These are phyloP conservation scores for Chironex yamaguchii DNA, from an alignment of 30 jellyfish, hydroid and myxozoan species.

Conservation along the genomic window DNA sequence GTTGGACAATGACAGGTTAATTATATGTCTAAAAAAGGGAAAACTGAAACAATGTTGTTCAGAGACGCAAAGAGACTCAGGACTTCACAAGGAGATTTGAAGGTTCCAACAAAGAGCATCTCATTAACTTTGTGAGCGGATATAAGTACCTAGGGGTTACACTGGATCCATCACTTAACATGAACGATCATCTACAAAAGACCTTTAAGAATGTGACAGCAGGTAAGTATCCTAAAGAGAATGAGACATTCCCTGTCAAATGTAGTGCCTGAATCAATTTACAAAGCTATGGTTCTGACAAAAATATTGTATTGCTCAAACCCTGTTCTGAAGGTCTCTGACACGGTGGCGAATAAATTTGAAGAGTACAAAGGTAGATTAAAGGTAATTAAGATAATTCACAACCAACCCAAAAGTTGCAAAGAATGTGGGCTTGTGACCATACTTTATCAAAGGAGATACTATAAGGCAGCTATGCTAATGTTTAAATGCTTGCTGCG, in stretches of 20 bases:
- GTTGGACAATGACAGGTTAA: constrained; percentile 60
- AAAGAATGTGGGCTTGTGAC: constrained; percentile 14
- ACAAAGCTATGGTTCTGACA: not conserved
- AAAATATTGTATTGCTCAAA: not conserved
- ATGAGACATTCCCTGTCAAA: not conserved
- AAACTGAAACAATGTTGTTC: constrained; percentile 47
- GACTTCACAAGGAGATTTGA: not conserved
- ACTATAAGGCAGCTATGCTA: not conserved
- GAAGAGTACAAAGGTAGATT: no score
- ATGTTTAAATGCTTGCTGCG: not conserved
- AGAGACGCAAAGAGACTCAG: constrained; percentile 45
- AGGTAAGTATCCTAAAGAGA: not conserved
- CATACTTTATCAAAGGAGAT: not conserved
- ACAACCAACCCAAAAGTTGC: not conserved
- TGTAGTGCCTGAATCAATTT: not conserved
- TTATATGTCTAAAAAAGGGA: constrained; percentile 26
- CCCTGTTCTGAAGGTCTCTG: not conserved
- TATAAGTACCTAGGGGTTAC: not conserved
- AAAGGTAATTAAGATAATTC: no score
- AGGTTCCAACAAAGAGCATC: not conserved
- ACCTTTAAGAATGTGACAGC: not conserved
- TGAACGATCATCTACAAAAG: not conserved
- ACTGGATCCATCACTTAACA: constrained; percentile 1
- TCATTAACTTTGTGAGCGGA: not conserved
- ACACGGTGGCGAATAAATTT: no score